phyloP scores from a whole-genome alignment of 2,888 invertebrate species.

The Prosapia bicincta region DNA sequence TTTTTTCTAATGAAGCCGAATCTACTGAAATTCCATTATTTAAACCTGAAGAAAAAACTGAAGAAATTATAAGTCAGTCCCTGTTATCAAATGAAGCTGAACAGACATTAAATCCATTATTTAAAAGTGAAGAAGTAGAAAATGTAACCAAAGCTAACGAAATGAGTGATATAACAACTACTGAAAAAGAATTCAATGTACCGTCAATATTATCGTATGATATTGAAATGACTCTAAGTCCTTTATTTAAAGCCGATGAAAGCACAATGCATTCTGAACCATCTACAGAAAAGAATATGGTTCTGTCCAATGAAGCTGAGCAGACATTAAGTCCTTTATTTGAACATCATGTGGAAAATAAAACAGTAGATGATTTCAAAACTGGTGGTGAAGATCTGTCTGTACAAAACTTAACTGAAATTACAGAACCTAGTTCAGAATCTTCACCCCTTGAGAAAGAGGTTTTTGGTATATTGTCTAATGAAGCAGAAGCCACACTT shows the following conservation, averaged over 20 bases:
- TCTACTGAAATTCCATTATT: neutral
- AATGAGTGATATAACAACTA: neutral
- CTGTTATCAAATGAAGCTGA: no score
- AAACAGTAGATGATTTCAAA: neutral
- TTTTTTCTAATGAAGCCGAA: neutral
- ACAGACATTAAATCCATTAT: neutral
- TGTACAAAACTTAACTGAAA: neutral
- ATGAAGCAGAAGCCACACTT: slow-evolving; percentile 17
- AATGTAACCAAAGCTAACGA: neutral
- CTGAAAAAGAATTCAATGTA: neutral
- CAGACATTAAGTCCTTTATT: neutral
- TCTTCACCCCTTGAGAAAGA: slow-evolving; percentile 3
- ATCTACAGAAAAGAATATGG: neutral
- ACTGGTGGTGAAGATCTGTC: neutral
- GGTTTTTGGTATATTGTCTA: neutral
- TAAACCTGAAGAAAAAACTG: slow-evolving; percentile 10
- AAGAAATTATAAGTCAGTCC: neutral
- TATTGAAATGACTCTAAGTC: neutral
- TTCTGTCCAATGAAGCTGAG: neutral
- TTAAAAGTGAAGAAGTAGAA: neutral
- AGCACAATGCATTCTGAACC: neutral
- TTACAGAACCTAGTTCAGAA: neutral
- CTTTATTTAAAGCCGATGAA: neutral
- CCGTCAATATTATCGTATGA: neutral
- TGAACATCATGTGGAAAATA: no score